phyloP scores from a whole-genome alignment of 2,797 vertebrate genomes.

The Phyllotis vaccarum region DNA sequence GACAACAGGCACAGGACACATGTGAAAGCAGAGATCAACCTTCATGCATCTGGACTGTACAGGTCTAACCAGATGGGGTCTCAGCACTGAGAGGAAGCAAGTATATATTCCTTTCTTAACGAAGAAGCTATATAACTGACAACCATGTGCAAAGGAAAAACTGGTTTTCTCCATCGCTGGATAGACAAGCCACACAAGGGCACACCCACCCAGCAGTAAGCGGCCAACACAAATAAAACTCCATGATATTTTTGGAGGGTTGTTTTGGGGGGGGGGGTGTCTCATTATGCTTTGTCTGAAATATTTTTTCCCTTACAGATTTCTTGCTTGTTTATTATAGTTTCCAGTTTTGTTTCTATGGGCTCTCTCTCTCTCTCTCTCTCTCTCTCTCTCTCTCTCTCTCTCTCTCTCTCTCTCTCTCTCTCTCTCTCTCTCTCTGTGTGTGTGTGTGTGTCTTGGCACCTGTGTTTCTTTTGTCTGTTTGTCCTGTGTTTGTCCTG shows the following conservation, averaged over 20 bases:
- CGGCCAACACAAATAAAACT: not conserved
- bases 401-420: no score
- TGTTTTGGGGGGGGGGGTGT: not conserved
- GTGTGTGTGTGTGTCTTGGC: not conserved
- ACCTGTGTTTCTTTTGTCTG: not conserved
- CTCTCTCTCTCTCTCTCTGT: no score
- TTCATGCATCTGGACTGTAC: not conserved
- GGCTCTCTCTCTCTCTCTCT: not conserved
- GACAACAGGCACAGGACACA: not conserved
- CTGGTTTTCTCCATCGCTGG: not conserved
- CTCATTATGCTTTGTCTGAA: not conserved
- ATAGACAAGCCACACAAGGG: not conserved
- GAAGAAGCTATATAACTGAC: not conserved
- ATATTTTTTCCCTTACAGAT: not conserved
- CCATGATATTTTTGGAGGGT: not conserved
- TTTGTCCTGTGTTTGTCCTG: not conserved
- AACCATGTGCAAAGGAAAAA: not conserved
- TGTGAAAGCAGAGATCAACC: not conserved
- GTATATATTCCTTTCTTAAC: not conserved
- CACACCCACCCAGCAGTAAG: not conserved
- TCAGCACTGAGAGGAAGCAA: not conserved
- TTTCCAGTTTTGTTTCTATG: not conserved
- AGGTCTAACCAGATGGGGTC: not conserved
- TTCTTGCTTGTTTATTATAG: not conserved
- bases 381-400: no score